Evolutionary conservation across 2,113 vertebrate species (phyloP), one percentile per base, ranked within the genome.

Genomic region (Varanus salvator): DNA sequence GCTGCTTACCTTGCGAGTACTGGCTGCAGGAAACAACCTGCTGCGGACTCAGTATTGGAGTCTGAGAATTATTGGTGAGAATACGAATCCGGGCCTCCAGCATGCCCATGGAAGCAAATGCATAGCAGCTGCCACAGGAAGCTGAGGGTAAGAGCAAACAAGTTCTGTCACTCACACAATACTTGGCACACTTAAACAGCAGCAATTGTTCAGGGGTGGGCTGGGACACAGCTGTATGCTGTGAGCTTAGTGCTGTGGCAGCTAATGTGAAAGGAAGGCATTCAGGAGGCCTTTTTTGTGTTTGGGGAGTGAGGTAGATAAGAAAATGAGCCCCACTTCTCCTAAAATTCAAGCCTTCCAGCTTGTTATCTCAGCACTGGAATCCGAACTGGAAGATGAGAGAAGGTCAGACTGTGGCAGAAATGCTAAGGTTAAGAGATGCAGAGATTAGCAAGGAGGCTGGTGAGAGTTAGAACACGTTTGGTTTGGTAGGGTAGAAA

Each of bases 91-190:
- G 98, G 82, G 99, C 95, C 95, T 99, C 99, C 88, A 99, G 93
- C 99, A 99, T 99, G 71, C 97, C 99, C 98, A 99, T 97, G 15
- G 98, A 95, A 82, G 99, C 97, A 91, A 99, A 99, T 0, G 98
- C 97, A 0, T 99, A 99, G 94, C 99, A 99, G 96, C 99, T 99
- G 12, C 99, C 99, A 93, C 99, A 99, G 0, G 97, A 90, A 0
- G 31, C 99, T 99, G 77, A 23, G 50, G 57, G 71, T 31, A 44
- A 15, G 72, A 89, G 71, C 2, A 68, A 48, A 76, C 44, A 64
- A 80, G 0, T 66, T 82, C 78, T 86, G 87, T 3, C 38, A 87
- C 21, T 31, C 17, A 84, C 38, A 44, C 38, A 44, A 44, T 44
- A 3, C 38, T 44, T 44, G 38, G 38, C 38, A 44, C 38, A 44